phyloP scores from a whole-genome alignment of 2,797 vertebrate species.

The Crocodylus rhombifer region DNA sequence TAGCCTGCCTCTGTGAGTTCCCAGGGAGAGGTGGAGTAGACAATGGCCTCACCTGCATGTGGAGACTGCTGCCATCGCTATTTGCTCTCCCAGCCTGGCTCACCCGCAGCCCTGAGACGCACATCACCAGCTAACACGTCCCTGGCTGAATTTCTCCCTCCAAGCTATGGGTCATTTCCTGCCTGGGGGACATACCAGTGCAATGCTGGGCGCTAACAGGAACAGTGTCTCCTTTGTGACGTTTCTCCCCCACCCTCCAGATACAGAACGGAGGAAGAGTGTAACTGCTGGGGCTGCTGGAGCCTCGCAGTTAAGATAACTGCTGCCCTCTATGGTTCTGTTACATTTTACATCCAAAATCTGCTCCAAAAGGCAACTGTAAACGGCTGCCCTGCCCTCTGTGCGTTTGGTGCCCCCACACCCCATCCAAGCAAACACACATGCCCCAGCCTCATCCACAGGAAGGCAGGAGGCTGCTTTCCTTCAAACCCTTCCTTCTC shows the following conservation, averaged over 20 bases:
- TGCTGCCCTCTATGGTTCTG: not conserved
- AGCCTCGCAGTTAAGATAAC: conserved; percentile 36
- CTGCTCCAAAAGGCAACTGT: not conserved
- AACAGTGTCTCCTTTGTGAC: conserved; percentile 45
- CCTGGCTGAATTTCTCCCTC: conserved; percentile 10
- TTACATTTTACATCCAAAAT: not conserved
- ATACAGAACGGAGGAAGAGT: not conserved
- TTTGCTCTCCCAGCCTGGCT: not conserved
- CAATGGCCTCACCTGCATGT: not conserved
- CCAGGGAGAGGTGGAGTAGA: not conserved
- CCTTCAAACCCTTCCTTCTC: not conserved
- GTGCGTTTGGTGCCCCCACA: too few relatives aligned
- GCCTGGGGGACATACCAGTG: not conserved
- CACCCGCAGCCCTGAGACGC: not conserved
- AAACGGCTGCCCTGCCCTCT: not conserved
- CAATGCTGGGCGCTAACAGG: not conserved
- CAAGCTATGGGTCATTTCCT: conserved; percentile 38
- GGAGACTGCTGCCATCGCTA: not conserved
- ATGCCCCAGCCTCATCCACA: too few relatives aligned
- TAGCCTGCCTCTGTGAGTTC: not conserved
- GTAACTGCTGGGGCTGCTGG: conserved; percentile 24
- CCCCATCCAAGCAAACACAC: not conserved
- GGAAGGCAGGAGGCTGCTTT: too few relatives aligned
- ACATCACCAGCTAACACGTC: not conserved
- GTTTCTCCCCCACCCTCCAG: not conserved